phyloP scores from a whole-genome alignment of 2,888 invertebrate species.

The Crossocerus cetratus region DNA sequence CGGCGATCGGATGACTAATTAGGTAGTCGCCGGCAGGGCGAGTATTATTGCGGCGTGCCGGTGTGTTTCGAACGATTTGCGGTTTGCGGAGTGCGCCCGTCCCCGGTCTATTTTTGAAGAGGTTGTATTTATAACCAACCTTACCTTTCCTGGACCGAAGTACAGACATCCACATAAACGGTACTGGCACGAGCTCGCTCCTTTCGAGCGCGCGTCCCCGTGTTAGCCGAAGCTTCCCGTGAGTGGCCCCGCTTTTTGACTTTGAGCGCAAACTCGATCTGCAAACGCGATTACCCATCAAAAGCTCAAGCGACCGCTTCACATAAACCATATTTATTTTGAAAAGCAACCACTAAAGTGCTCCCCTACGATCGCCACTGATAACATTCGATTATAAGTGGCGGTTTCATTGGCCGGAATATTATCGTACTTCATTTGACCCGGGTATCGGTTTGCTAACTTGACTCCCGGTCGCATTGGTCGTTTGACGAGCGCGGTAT shows the following conservation, averaged over 20 bases:
- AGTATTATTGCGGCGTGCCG: conserved; percentile 38
- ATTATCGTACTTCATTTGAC: no score
- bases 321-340: no score
- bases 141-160: conserved; percentile 55
- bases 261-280: background rate
- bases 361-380: no score
- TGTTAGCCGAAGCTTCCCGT: background rate
- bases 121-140: conserved; percentile 58
- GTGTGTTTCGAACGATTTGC: conserved; percentile 55
- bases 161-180: conserved; percentile 48
- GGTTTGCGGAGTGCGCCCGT: conserved; percentile 48
- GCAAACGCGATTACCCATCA: background rate
- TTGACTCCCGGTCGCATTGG: no score
- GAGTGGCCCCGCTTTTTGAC: background rate
- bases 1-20: no score
- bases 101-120: conserved; percentile 55
- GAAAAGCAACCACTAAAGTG: no score
- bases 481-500: no score
- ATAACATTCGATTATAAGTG: no score
- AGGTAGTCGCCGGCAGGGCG: no score
- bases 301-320: no score
- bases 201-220: background rate
- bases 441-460: no score
- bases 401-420: no score
- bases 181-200: conserved; percentile 32